These are phyloP conservation scores for Ploceus nigricollis DNA, from an alignment of 2,113 vertebrate genomes.

Conservation along the genomic window DNA sequence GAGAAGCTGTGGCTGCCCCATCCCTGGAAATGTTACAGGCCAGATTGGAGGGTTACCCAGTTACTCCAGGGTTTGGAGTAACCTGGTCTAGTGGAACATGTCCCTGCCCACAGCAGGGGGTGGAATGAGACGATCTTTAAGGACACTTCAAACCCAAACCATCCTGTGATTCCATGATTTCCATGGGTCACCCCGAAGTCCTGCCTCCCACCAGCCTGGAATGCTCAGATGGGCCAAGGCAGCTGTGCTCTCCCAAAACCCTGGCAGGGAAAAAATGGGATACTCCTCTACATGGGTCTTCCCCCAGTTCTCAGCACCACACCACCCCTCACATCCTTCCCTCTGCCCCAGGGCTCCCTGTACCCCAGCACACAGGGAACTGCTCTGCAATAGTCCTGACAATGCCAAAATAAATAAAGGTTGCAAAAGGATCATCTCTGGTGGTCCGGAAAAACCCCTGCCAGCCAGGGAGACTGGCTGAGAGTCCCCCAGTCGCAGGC, in stretches of 20 bases:
- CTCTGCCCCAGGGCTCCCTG: not conserved
- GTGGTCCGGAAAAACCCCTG: not conserved
- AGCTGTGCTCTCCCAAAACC: not conserved
- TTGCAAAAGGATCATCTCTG: not conserved
- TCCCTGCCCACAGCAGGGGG: not conserved
- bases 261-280: not conserved
- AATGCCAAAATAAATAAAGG: not conserved
- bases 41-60: not conserved
- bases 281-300: rapidly evolving
- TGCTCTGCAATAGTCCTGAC: not conserved
- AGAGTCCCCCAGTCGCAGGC: not conserved
- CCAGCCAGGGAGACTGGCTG: not conserved
- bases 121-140: not conserved
- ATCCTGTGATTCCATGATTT: not conserved
- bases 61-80: not conserved
- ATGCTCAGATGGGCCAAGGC: not conserved
- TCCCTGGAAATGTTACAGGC: not conserved
- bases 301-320: not conserved
- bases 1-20: not conserved
- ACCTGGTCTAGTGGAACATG: not conserved
- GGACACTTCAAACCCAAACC: not conserved
- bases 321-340: not conserved
- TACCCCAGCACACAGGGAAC: not conserved
- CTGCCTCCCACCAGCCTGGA: rapidly evolving
- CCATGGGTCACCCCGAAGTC: not conserved